These are phyloP conservation scores for Collichthys lucidus DNA, from an alignment of 2,113 vertebrate genomes.

Conservation along the genomic window DNA sequence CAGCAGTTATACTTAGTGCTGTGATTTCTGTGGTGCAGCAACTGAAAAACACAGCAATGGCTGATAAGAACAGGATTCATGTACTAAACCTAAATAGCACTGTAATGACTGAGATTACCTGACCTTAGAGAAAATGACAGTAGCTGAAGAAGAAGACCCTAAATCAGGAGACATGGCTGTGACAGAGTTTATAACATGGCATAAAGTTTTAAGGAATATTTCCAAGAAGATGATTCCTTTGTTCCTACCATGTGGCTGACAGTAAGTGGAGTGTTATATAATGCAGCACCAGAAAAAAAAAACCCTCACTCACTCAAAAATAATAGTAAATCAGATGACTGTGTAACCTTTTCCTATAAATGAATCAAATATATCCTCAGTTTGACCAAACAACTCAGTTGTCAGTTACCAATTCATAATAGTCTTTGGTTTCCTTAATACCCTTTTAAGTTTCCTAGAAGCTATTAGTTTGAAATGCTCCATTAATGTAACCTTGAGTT, in stretches of 20 bases:
- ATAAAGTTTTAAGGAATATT: slow-evolving; percentile 34
- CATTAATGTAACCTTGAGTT: no score
- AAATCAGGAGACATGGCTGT: slow-evolving; percentile 5
- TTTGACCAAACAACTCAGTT: no score
- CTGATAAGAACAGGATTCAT: slow-evolving; percentile 10
- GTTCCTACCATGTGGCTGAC: slow-evolving; percentile 2
- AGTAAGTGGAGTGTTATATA: slow-evolving; percentile 1
- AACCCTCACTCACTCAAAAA: neutral
- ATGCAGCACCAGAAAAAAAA: slow-evolving; percentile 6
- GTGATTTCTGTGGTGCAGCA: neutral
- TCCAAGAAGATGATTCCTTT: neutral
- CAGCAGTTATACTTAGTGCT: neutral
- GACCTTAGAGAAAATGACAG: slow-evolving; percentile 32
- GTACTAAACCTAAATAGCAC: neutral
- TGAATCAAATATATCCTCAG: no score
- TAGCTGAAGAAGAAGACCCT: neutral
- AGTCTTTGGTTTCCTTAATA: no score
- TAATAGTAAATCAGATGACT: neutral
- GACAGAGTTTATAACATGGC: slow-evolving; percentile 21
- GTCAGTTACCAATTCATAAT: no score
- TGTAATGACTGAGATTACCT: slow-evolving; percentile 33
- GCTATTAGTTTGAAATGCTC: no score
- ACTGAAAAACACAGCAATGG: neutral
- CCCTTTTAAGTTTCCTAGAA: no score
- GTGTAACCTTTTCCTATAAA: no score